phyloP scores from a whole-genome alignment of 2,797 vertebrate genomes.

The Coregonus suidteri region DNA sequence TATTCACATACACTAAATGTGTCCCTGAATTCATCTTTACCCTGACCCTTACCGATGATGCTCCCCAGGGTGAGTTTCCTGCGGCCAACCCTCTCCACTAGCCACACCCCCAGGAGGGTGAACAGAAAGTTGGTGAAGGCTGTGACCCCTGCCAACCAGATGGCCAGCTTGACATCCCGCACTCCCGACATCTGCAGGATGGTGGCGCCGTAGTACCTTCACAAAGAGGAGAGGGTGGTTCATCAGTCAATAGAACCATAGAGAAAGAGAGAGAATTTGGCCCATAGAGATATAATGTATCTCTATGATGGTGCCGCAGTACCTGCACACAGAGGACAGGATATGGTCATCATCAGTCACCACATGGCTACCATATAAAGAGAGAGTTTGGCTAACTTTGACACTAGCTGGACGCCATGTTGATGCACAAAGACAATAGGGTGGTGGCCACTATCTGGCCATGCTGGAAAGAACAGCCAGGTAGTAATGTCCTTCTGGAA shows the following conservation, averaged over 20 bases:
- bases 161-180: slow-evolving; percentile 88
- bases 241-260: too few relatives aligned
- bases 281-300: not conserved
- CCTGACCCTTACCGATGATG: slow-evolving; percentile 78
- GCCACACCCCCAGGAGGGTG: slow-evolving; percentile 94
- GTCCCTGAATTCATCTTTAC: not conserved
- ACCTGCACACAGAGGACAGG: slow-evolving; percentile 67
- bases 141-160: slow-evolving; percentile 92
- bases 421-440: not conserved
- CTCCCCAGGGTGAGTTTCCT: slow-evolving; percentile 91
- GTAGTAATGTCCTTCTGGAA: not conserved
- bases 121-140: slow-evolving; percentile 97
- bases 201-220: slow-evolving; percentile 96
- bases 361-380: too few relatives aligned
- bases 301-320: slow-evolving; percentile 94
- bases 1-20: not conserved
- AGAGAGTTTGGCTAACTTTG: not conserved
- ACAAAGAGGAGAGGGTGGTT: not conserved
- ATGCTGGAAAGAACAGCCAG: not conserved
- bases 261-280: too few relatives aligned
- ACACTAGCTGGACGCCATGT: not conserved
- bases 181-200: slow-evolving; percentile 99
- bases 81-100: slow-evolving; percentile 93
- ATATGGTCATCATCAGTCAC: too few relatives aligned
- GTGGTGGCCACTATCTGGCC: not conserved